Evolutionary conservation across 2,113 vertebrate species (phyloP), one percentile per base, ranked within the genome.

Genomic region (Gopherus flavomarginatus): DNA sequence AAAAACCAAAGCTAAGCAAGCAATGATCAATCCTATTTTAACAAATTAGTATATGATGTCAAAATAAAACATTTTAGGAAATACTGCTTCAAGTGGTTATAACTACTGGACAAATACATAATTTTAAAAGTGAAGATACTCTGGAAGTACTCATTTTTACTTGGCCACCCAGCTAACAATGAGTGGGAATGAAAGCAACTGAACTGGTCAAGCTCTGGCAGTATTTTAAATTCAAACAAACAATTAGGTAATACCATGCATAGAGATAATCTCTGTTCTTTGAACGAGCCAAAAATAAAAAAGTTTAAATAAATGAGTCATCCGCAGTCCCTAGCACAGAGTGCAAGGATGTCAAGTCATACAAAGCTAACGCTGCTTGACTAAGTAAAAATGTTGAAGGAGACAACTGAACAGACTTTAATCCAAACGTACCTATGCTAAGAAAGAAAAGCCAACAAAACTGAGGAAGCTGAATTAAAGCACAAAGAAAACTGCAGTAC

Each of bases 291-390:
- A 35, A 85, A 65, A 35, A 42, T 24, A 47, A 10, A 44, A 44
- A 22, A 77, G 52, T 52, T 35, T 78, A 78, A 1, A 87, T 44
- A 56, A 80, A 79, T 49, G 29, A 16, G 8, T 52, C 21, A 35
- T 65, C 47, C 50, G 2, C 79, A 35, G n/a, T 19, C n/a, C 26
- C 56, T 35, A 42, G 53, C 75, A 42, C 27, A 42, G 69, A 62
- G 77, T 57, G 56, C 53, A 81, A 31, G 38, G 62, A 14, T 38
- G 52, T 13, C 27, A 31, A n/a, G 53, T 65, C 81, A n/a, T 19
- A 5, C 2, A 69, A 56, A 9, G 3, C 35, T 16, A 29, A 17
- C 2, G 44, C 72, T 54, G 31, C 1, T 0, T 2, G 49, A 44
- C 88, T 85, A 5, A 57, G 59, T 12, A 85, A 19, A 79, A 44